phyloP scores from a whole-genome alignment of 2,797 vertebrate species.

The Streptopelia turtur region DNA sequence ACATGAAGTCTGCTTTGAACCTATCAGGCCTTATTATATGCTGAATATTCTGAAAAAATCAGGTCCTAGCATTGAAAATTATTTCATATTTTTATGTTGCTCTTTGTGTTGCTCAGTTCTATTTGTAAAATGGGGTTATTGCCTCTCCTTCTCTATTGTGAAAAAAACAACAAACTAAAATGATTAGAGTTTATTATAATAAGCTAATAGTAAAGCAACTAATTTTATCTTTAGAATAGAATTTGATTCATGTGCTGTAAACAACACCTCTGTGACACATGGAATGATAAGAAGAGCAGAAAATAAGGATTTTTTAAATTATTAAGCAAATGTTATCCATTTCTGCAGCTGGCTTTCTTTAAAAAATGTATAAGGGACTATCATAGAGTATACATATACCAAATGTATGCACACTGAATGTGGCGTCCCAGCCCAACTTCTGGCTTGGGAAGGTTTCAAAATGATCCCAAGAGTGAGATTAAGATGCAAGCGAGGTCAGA shows the following conservation, averaged over 20 bases:
- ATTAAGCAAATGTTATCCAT: background rate
- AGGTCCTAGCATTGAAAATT: background rate
- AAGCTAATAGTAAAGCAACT: background rate
- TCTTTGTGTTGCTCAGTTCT: background rate
- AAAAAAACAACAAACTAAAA: background rate
- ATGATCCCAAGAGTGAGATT: too few relatives aligned
- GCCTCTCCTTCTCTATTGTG: background rate
- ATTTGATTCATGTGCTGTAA: background rate
- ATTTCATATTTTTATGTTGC: background rate
- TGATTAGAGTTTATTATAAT: background rate
- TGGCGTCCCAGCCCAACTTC: too few relatives aligned
- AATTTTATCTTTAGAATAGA: background rate
- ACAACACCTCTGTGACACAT: background rate
- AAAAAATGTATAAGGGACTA: background rate
- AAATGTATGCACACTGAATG: background rate
- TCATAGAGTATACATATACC: background rate
- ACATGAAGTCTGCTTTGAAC: background rate
- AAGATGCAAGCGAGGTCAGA: too few relatives aligned
- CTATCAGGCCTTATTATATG: background rate
- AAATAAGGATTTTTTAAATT: background rate
- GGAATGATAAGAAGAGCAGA: background rate
- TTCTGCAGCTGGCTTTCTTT: background rate
- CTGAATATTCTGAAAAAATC: background rate
- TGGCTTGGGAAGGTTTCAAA: too few relatives aligned
- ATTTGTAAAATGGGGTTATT: background rate